Base-by-base conservation (phyloP, 2,113 vertebrate genomes). In the Tamias sibiricus region DNA sequence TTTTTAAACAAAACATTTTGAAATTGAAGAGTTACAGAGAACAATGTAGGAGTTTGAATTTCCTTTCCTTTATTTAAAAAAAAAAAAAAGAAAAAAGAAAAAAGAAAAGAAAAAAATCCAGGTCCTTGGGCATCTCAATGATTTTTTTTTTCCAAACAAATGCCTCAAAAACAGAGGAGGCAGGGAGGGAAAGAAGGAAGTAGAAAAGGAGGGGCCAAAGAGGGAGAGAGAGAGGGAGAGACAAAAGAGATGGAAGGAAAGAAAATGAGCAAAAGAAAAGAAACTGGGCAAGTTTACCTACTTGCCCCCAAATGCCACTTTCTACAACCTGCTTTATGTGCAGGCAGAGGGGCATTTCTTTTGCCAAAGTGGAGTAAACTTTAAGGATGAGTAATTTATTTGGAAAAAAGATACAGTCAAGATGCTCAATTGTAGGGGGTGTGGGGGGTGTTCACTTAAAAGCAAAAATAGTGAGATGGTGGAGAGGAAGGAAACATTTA, bases 41-140 rank as follows among this genome's bases (percentile, higher is more conserved):
- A 98, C 96, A 64, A 95, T 97, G 80, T 96, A 97, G 76, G 92
- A 97, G 95, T 97, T 88, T 97, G 54, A 96, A 97, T 97, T 97
- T 98, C 97, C 98, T 96, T 91, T 20, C 96, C 81, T 98, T 98
- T 94, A 74, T 86, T 97, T 84, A 49, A 90, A 95, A 98, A 57
- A 94, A 92, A 28, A 94, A 92, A 95, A n/a, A n/a, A n/a, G n/a
- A 90, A 95, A 98, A 57, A 94, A 92, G 26, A 94, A 92, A 95
- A 49, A 90, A 95, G 98, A 57, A 94, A 92, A 28, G 92, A 92
- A 95, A 83, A 87, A 97, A 90, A 92, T 98, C 93, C 97, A 66
- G 59, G 97, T 97, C 98, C 96, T 92, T 88, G 32, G 87, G 91
- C 91, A 93, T 95, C 95, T 94, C 72, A 88, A 87, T 82, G 13